These are phyloP conservation scores for Meloidogyne chitwoodi DNA, from an alignment of 1,140 invertebrate species.

Conservation along the genomic window DNA sequence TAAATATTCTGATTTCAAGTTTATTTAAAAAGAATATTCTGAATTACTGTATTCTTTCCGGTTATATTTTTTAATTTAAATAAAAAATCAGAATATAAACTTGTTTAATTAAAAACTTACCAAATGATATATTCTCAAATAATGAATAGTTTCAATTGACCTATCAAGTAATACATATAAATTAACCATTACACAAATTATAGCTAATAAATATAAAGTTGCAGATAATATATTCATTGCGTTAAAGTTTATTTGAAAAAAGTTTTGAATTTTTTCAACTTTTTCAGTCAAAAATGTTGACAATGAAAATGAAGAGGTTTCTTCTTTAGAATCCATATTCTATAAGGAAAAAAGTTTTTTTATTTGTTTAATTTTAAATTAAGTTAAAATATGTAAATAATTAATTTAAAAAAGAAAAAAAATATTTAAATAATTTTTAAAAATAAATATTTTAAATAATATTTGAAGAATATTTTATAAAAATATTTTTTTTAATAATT, in stretches of 20 bases:
- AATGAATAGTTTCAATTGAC: constrained; percentile 51
- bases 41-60: too few species aligned
- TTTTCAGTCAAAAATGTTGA: background rate
- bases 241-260: background rate
- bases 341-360: background rate
- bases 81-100: background rate
- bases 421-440: background rate
- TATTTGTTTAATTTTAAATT: constrained; percentile 5
- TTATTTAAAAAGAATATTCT: background rate
- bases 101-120: constrained; percentile 14
- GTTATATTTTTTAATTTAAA: too few species aligned
- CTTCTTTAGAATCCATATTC: background rate
- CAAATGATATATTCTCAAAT: constrained; percentile 55
- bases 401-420: background rate
- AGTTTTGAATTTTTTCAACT: background rate
- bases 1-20: background rate
- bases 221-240: constrained; percentile 14
- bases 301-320: background rate
- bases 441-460: background rate
- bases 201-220: constrained; percentile 46
- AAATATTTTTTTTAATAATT: background rate
- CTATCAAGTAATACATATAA: constrained; percentile 52
- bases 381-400: background rate
- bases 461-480: background rate
- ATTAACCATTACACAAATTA: constrained; percentile 51